These are phyloP conservation scores for Xenopus petersii DNA, from an alignment of 2,797 vertebrate genomes.

Conservation along the genomic window DNA sequence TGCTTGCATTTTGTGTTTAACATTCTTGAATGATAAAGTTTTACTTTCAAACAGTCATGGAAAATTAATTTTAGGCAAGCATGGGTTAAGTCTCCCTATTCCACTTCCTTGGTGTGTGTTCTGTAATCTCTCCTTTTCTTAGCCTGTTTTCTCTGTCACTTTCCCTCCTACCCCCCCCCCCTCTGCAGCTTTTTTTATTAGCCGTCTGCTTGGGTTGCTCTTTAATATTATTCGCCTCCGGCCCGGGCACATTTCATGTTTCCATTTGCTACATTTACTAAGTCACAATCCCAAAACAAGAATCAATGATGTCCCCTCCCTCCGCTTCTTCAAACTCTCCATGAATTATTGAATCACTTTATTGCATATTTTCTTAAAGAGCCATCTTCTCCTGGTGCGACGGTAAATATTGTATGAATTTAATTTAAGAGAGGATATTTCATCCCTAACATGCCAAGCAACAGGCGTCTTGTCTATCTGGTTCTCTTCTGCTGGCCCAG, in stretches of 20 bases:
- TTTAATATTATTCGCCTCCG: constrained; percentile 47
- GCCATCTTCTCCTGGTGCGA: constrained; percentile 34
- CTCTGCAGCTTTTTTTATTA: constrained; percentile 39
- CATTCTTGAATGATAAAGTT: too few species aligned
- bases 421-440: constrained; percentile 48
- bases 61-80: too few species aligned
- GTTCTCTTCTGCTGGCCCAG: constrained; percentile 12
- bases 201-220: constrained; percentile 46
- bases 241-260: constrained; percentile 49
- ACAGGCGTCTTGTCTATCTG: constrained; percentile 17
- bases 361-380: constrained; percentile 50
- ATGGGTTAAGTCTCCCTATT: too few species aligned
- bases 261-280: constrained; percentile 48
- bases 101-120: too few species aligned
- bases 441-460: constrained; percentile 47
- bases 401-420: constrained; percentile 49
- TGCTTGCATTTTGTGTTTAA: too few species aligned
- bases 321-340: constrained; percentile 42
- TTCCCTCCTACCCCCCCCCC: not conserved
- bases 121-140: not conserved
- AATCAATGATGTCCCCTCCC: constrained; percentile 45
- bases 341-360: constrained; percentile 49
- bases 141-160: not conserved
- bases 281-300: constrained; percentile 49
- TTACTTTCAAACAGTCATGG: too few species aligned